These are phyloP conservation scores for Scelioninae gen. 1 DNA, from an alignment of 2,888 invertebrate species.

Conservation along the genomic window DNA sequence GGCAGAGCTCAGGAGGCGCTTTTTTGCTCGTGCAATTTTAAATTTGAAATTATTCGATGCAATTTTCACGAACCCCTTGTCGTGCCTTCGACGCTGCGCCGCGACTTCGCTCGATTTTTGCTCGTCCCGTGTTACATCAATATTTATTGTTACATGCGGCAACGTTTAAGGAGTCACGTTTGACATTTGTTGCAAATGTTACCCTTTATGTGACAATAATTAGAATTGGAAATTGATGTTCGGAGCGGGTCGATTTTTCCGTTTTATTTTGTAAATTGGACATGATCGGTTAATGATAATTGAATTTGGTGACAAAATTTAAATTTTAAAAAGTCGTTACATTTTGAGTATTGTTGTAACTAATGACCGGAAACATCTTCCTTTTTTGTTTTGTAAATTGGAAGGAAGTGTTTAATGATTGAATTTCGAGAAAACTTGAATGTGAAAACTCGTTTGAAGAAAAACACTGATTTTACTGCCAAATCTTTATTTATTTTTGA, in stretches of 20 bases:
- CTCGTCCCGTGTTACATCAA: constrained; percentile 50
- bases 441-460: background rate
- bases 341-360: background rate
- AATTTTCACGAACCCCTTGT: constrained; percentile 64
- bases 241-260: background rate
- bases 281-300: background rate
- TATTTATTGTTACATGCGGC: constrained; percentile 61
- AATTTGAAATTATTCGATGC: constrained; percentile 67
- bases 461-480: too few species aligned
- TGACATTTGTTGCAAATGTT: constrained; percentile 61
- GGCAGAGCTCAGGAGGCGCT: constrained; percentile 51
- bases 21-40: constrained; percentile 63
- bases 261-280: background rate
- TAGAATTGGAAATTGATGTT: constrained; percentile 39
- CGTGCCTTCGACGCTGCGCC: constrained; percentile 45
- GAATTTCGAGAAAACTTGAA: background rate
- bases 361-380: too few species aligned
- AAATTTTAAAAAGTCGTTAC: background rate
- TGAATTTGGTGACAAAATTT: background rate
- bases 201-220: constrained; percentile 44
- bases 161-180: constrained; percentile 58
- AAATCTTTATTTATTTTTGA: background rate
- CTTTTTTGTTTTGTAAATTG: too few species aligned
- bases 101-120: constrained; percentile 58
- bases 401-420: too few species aligned